Conservation (phyloP, 2,797 vertebrate species). For the Crocodylus rhombifer region DNA sequence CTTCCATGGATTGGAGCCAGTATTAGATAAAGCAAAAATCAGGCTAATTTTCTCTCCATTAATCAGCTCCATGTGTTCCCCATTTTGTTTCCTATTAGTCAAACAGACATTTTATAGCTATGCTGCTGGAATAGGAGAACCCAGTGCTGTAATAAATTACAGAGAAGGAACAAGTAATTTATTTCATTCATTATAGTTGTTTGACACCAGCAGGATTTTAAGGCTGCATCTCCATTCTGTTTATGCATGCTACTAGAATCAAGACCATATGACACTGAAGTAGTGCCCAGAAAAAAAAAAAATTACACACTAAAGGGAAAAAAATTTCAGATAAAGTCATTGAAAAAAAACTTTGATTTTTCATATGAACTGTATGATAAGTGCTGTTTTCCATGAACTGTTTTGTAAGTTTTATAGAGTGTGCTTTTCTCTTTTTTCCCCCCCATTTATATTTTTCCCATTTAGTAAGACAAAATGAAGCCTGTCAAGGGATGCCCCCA, state of each 20-base stretch:
- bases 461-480: too few species aligned
- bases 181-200: background rate
- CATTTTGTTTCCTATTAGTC: conserved; percentile 34
- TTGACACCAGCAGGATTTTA: background rate
- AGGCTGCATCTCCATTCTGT: background rate
- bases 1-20: background rate
- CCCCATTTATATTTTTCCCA: background rate
- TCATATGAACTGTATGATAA: too few species aligned
- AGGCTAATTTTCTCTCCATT: background rate
- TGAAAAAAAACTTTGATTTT: background rate
- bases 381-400: background rate
- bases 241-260: background rate
- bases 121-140: background rate
- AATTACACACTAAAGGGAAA: background rate
- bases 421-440: background rate
- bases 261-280: background rate
- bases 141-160: background rate
- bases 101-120: background rate
- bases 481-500: too few species aligned
- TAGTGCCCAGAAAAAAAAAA: background rate
- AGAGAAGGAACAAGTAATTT: background rate
- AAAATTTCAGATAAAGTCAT: background rate
- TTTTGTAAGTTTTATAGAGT: background rate
- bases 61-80: conserved; percentile 21
- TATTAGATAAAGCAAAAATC: background rate